Percentiles rank a stretch among this genome's conserved stretches.
Conservation (phyloP, 2,113 vertebrate genomes). For the Callopanchax toddi region DNA sequence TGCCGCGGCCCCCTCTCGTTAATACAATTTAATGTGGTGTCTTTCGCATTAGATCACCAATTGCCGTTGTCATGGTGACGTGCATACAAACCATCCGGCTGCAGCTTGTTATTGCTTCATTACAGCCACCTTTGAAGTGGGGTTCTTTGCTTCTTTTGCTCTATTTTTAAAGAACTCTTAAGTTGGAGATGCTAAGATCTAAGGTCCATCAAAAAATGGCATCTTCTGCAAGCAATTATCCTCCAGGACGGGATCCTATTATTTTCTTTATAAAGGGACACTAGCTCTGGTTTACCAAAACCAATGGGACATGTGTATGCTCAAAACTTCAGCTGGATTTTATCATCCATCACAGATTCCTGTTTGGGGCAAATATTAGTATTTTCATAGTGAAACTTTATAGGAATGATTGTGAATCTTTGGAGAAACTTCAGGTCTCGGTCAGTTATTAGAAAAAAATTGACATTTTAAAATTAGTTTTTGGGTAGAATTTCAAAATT, state of each 20-base stretch:
- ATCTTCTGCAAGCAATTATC: slow-evolving; percentile 70
- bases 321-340: too few species aligned
- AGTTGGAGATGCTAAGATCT: slow-evolving; percentile 66
- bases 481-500: too few species aligned
- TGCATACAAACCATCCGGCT: slow-evolving; percentile 42
- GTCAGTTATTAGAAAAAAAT: too few species aligned
- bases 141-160: not conserved
- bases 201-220: slow-evolving; percentile 59
- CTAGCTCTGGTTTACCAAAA: slow-evolving; percentile 30
- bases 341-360: too few species aligned
- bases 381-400: too few species aligned
- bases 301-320: slow-evolving; percentile 4
- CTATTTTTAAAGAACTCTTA: slow-evolving; percentile 10
- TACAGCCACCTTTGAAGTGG: slow-evolving; percentile 67
- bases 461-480: too few species aligned
- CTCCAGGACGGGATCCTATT: slow-evolving; percentile 64
- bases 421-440: too few species aligned
- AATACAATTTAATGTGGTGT: slow-evolving; percentile 52
- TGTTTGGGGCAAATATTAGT: too few species aligned
- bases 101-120: slow-evolving; percentile 65
- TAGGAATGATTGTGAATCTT: too few species aligned
- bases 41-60: slow-evolving; percentile 43
- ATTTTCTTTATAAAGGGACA: slow-evolving; percentile 32
- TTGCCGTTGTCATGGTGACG: slow-evolving; percentile 52
- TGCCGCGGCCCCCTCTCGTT: slow-evolving; percentile 26